Percentiles rank a stretch among this genome's conserved stretches.
phyloP scores from a whole-genome alignment of 2,888 invertebrate species.

The Oxycera nigricornis region DNA sequence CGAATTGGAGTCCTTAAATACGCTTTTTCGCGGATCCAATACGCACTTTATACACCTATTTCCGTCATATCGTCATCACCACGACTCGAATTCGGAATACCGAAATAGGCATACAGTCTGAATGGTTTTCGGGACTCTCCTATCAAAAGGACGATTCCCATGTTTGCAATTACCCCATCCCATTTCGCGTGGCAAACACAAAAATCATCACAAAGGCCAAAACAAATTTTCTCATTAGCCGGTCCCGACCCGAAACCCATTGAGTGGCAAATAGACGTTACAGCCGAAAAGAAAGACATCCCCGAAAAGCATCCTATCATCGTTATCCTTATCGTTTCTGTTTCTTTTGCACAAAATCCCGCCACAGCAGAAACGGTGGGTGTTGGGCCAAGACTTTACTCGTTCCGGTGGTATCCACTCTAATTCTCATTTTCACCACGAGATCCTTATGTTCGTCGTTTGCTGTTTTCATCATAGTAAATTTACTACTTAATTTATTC shows the following conservation, averaged over 20 bases:
- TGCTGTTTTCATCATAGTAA: constrained; percentile 50
- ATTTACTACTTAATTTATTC: constrained; percentile 52
- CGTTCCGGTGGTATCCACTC: constrained; percentile 12
- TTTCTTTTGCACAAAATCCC: constrained; percentile 9
- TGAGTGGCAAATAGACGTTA: constrained; percentile 28
- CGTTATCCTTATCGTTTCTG: constrained; percentile 32
- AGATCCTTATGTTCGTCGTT: constrained; percentile 47
- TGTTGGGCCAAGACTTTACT: constrained; percentile 10
- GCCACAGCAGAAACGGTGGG: not conserved
- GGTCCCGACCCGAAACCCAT: constrained; percentile 32
- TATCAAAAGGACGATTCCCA: constrained; percentile 57
- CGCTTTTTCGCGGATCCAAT: too few relatives aligned
- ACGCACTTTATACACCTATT: too few relatives aligned
- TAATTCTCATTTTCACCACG: constrained; percentile 25
- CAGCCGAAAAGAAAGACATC: constrained; percentile 21
- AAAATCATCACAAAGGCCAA: constrained; percentile 38
- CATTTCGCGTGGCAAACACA: constrained; percentile 35
- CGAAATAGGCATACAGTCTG: constrained; percentile 12
- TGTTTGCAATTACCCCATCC: constrained; percentile 55
- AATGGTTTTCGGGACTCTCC: constrained; percentile 22
- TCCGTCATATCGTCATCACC: too few relatives aligned
- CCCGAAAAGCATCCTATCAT: constrained; percentile 37
- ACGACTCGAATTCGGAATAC: too few relatives aligned
- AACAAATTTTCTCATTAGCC: constrained; percentile 50
- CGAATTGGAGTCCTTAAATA: too few relatives aligned